Conservation (phyloP, 2,113 vertebrate genomes). For the Tamias sibiricus region DNA sequence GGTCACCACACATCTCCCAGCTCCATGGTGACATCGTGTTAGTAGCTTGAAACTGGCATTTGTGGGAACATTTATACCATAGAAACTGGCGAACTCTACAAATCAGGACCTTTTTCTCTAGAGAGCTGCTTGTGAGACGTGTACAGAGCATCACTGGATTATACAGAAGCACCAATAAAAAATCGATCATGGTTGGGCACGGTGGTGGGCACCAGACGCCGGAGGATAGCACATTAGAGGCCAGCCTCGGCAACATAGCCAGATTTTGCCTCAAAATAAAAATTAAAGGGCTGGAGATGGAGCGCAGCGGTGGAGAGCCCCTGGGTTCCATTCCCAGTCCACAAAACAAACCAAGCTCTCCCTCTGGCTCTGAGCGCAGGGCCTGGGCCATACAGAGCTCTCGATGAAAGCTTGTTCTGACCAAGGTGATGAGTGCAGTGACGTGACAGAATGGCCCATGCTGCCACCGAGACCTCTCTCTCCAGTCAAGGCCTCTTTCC, state of each 20-base stretch:
- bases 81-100: not conserved
- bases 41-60: not conserved
- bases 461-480: not conserved
- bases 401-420: not conserved
- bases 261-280: no score
- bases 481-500: not conserved
- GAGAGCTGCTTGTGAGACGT: not conserved
- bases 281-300: no score
- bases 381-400: no score
- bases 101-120: not conserved
- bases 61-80: not conserved
- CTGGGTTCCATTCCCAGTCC: no score
- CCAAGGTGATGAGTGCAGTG: not conserved
- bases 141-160: not conserved
- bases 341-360: no score
- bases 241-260: no score
- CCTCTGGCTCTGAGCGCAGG: no score
- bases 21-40: accelerated
- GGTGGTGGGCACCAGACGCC: no score
- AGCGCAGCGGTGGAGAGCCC: no score
- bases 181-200: not conserved
- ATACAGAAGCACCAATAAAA: not conserved
- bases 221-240: no score
- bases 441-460: not conserved
- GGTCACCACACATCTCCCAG: accelerated